Evolutionary conservation across 1,140 invertebrate species (phyloP), one percentile per base, ranked within the genome.

Genomic region (Glomeris maerens): DNA sequence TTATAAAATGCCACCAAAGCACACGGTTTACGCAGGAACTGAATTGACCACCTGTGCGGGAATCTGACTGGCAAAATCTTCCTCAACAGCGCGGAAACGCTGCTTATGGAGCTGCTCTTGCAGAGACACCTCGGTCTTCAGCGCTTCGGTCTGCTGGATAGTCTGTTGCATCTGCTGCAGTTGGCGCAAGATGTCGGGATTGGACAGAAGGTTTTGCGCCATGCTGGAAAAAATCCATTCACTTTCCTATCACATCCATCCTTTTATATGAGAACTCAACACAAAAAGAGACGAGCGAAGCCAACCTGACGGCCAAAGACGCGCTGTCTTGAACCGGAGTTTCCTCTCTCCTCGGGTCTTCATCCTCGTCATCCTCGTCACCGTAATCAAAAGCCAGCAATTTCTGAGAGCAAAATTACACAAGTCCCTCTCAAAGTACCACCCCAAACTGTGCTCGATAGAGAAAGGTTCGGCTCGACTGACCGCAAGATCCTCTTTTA

Each of bases 321-420:
- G 40, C 26, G 14, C 26, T 17, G 17, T 45, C 40, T 27, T 46
- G 2, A 3, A 20, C 41, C n/a, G 49, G 26, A 40, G 27, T 40
- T 39, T 56, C 54, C 13, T 50, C 52, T 57, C 47, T 55, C 29
- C 47, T 56, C 55, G n/a, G n/a, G n/a, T 54, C 57, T 58, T 63
- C 63, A 66, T 66, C 66, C 45, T 86, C 83, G 27, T 87, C 83
- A 55, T 84, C 82, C 61, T 83, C 82, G 56, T 84, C 81, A 0
- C 79, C 81, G 67, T 87, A 87, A 65, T 87, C 84, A 70, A 84
- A 87, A 62, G 87, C 84, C 22, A 89, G 64, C 1, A 88, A 62
- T 64, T 87, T 84, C 62, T 80, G 27, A 40, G 3, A 7, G 26
- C 5, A 49, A 21, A 41, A 48, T 45, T 40, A n/a, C 2, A 50